Evolutionary conservation across 2,797 vertebrate species (phyloP), one percentile per base, ranked within the genome.

Genomic region (Gila robusta): DNA sequence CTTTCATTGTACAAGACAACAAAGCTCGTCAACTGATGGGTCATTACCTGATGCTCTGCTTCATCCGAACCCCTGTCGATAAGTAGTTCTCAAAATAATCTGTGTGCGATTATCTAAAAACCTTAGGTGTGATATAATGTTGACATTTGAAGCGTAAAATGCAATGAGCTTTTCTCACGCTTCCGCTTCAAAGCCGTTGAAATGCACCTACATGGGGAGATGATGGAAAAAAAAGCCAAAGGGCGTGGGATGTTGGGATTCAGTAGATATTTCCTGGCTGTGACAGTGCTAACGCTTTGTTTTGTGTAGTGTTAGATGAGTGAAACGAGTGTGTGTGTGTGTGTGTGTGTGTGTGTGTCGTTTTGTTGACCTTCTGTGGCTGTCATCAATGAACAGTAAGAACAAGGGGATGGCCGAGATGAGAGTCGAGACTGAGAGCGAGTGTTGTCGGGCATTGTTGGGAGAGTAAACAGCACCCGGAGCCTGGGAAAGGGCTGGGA

Each of bases 401-500:
- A 84, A 88, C 71, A 70, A 78, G 80, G 72, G 83, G 88, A 86
- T 47, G 85, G 77, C 81, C 11, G 9, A 78, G 56, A 74, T 44
- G 78, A 66, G 52, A 82, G 79, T 71, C n/a, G 35, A 70, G 64
- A 66, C 64, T 19, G 28, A 32, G 81, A 70, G 69, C 21, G 37
- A 87, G 84, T 90, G 91, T 89, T 69, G 39, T 72, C 52, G 88
- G 87, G 92, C 54, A 79, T 83, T 89, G 81, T 88, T 49, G 28
- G 76, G 76, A 89, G 83, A 87, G 92, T 94, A 95, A 95, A 95
- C 93, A 96, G 89, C 88, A 66, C 70, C 79, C 32, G 8, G 91
- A 89, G 88, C 91, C 91, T 85, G 92, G 90, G 92, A 93, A 94
- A 91, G 90, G 91, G 90, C 90, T 91, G 90, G 92, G 93, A 94